A percentile compares a stretch with the other conserved stretches of the same genome.
Conservation (phyloP, 2,113 vertebrate genomes). For the Chrysemys picta region DNA sequence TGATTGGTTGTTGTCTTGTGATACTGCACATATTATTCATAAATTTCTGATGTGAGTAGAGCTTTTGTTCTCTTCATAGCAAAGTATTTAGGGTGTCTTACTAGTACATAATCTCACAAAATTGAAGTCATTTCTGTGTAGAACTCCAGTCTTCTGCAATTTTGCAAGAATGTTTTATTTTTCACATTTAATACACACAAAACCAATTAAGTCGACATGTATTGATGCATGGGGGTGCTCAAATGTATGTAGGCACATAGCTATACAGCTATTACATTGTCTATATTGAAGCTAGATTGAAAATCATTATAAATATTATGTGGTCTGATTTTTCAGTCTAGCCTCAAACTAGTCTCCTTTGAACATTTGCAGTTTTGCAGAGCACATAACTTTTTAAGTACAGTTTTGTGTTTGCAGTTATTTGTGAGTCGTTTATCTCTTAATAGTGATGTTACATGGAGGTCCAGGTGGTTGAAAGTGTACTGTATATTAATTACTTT, state of each 20-base stretch:
- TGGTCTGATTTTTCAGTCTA: background rate
- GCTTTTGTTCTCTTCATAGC: background rate
- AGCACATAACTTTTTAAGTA: background rate
- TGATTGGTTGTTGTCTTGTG: background rate
- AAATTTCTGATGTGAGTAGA: background rate
- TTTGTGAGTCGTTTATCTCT: background rate
- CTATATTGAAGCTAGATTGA: background rate
- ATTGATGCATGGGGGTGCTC: background rate
- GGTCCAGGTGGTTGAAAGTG: background rate
- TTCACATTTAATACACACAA: background rate
- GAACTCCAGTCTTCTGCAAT: background rate
- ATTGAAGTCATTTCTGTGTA: background rate
- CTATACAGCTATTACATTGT: background rate
- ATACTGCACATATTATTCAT: background rate
- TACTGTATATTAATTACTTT: background rate
- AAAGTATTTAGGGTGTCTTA: background rate
- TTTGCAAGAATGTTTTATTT: slow-evolving; percentile 24
- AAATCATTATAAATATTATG: background rate
- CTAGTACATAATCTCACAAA: background rate
- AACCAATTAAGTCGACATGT: background rate
- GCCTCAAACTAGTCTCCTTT: background rate
- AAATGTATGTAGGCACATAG: background rate
- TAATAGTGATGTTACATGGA: background rate
- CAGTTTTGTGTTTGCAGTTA: background rate
- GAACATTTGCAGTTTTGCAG: background rate